A percentile compares a stretch with the other conserved stretches of the same genome.
Conservation (phyloP, 2,888 invertebrate genomes). For the Eumacrocentrus americanus region DNA sequence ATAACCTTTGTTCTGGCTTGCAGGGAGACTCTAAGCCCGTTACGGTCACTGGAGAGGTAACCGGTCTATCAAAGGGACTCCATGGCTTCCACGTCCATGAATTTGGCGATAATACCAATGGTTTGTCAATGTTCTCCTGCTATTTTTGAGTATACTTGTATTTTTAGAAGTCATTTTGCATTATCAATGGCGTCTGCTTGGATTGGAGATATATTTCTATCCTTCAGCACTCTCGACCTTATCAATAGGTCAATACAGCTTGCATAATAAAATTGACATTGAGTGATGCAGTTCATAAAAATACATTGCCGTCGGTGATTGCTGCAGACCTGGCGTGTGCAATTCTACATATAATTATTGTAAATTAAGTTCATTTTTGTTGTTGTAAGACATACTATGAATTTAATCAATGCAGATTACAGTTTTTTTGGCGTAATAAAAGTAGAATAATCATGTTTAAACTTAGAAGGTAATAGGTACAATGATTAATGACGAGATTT, state of each 20-base stretch:
- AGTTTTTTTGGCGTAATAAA: no score
- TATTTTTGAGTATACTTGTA: conserved; percentile 3
- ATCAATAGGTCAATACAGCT: conserved; percentile 22
- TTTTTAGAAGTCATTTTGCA: no score
- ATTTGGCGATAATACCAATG: conserved; percentile 95
- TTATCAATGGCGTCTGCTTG: no score
- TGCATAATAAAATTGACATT: conserved; percentile 34
- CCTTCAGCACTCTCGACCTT: not conserved
- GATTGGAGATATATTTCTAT: no score
- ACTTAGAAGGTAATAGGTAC: not conserved
- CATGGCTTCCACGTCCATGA: conserved; percentile 95
- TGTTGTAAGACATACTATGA: no score
- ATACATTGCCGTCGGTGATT: no score
- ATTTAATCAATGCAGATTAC: no score
- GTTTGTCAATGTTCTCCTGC: conserved; percentile 55
- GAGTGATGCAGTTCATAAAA: no score
- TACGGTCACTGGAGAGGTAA: conserved; percentile 80
- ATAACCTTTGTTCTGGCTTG: conserved; percentile 42
- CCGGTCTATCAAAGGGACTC: conserved; percentile 76
- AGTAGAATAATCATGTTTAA: not conserved
- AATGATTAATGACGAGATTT: not conserved
- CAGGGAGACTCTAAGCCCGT: conserved; percentile 73
- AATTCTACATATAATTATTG: no score
- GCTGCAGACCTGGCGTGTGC: no score
- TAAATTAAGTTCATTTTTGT: no score